Base-by-base conservation (phyloP, 2,797 vertebrate species). In the Ctenopoma multispine region DNA sequence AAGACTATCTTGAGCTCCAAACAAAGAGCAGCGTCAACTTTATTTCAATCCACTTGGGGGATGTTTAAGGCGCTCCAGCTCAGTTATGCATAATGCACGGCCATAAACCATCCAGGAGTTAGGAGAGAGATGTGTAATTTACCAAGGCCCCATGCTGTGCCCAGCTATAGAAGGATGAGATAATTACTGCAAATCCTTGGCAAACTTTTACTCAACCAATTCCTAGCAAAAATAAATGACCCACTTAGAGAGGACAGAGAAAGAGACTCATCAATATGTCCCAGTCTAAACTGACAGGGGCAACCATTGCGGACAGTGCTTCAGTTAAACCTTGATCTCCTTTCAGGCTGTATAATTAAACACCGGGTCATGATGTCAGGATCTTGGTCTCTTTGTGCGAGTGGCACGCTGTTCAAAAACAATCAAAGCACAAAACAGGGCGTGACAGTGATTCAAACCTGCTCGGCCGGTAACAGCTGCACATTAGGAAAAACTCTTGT, bases 11-110 rank as follows among this genome's bases (percentile, higher is more conserved):
- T 82, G 90, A 89, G 87, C 84, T 89, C 80, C 82, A 92, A 95
- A 94, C 93, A 95, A 94, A 94, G 90, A 93, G 93, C 93, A 92
- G 87, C 90, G 87, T 94, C 93, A 93, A 94, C 93, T 93, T 94
- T 94, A 90, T 93, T 94, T 90, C 89, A 92, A 92, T 92, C 88
- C 93, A 93, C 94, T 93, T 79, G 92, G 92, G 93, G 92, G 86
- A 92, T 92, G 90, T 94, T 93, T 91, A 88, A 93, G 92, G 90
- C 88, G 76, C 92, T 92, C 86, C 88, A 72, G 89, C 90, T 61
- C 84, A 75, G 84, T 92, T 90, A 92, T 94, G 92, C 91, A 93
- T 94, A 94, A 94, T 93, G 92, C 90, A 92, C 89, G 84, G 89
- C 91, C 87, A 86, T 92, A 91, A 92, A 94, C 59, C 92, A 93